Percentiles rank a stretch among this genome's conserved stretches.
Evolutionary conservation across 2,797 vertebrate genomes (phyloP).

Genomic region (Eulemur coronatus): DNA sequence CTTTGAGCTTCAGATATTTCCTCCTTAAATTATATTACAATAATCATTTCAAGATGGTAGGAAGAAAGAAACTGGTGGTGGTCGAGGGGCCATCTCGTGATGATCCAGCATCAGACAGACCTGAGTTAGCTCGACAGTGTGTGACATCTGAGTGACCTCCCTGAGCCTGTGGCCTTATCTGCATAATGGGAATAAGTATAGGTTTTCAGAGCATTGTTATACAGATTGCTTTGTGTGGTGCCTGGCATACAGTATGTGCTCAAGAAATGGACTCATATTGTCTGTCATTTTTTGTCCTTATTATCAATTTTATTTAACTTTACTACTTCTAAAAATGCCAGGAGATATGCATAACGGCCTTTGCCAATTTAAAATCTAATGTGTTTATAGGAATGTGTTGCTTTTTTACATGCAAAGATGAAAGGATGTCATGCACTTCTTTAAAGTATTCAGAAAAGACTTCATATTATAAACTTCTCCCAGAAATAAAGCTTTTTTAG

Average conservation of each 20-base stretch:
- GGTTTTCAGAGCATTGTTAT: background rate
- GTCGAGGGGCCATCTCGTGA: conserved; percentile 5
- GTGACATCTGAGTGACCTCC: background rate
- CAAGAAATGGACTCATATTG: background rate
- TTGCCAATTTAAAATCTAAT: conserved; percentile 13
- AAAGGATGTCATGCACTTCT: background rate
- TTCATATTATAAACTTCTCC: background rate
- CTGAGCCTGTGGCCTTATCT: background rate
- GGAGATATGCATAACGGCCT: background rate
- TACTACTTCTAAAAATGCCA: conserved; percentile 35
- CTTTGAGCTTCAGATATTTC: conserved; percentile 75
- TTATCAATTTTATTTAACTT: background rate
- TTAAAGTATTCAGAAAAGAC: conserved; percentile 16
- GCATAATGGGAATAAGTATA: background rate
- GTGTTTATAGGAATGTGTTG: background rate
- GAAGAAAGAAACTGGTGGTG: conserved; percentile 62
- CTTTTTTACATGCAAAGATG: background rate
- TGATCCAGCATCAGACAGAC: background rate
- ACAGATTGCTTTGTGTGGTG: background rate
- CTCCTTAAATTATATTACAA: conserved; percentile 59
- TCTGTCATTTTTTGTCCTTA: background rate
- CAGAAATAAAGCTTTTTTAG: background rate
- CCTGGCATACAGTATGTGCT: background rate
- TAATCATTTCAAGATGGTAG: conserved; percentile 77
- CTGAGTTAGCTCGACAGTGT: background rate